Evolutionary conservation across 2,113 vertebrate genomes (phyloP).

Genomic region (Rana temporaria): DNA sequence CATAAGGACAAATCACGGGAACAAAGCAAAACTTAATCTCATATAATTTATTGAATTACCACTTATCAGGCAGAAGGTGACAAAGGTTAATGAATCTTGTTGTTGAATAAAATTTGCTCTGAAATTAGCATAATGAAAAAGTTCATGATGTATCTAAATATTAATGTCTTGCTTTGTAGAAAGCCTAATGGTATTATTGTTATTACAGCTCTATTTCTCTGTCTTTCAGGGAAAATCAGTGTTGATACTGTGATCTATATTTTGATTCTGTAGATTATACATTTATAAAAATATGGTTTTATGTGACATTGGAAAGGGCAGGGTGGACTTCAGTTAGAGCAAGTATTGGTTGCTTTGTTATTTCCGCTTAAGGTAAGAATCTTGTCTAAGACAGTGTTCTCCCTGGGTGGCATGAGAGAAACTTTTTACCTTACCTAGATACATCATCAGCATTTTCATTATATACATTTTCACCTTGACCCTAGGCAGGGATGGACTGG

Average conservation of each 20-base stretch:
- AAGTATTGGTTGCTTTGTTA: no score
- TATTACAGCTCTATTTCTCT: constrained; percentile 1
- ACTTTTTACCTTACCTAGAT: no score
- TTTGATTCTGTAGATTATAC: constrained; percentile 2
- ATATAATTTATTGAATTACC: constrained; percentile 42
- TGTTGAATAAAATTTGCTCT: constrained; percentile 33
- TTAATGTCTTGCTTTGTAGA: constrained; percentile 25
- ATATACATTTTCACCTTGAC: no score
- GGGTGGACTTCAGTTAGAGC: no score
- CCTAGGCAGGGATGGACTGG: no score
- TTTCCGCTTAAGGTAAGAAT: no score
- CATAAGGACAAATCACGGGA: constrained; percentile 29
- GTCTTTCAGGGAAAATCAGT: constrained; percentile 12
- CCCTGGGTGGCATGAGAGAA: no score
- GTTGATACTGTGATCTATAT: not conserved
- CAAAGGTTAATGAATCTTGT: constrained; percentile 43
- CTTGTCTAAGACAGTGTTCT: no score
- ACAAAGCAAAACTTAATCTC: constrained; percentile 37
- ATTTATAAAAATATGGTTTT: constrained; percentile 4
- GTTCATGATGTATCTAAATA: constrained; percentile 12
- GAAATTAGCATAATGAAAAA: constrained; percentile 42
- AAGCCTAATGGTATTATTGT: not conserved
- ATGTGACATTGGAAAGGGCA: no score
- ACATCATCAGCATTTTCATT: no score
- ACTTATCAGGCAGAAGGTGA: constrained; percentile 43